Base-by-base conservation (phyloP, 2,888 invertebrate species). In the Philereme transversata region DNA sequence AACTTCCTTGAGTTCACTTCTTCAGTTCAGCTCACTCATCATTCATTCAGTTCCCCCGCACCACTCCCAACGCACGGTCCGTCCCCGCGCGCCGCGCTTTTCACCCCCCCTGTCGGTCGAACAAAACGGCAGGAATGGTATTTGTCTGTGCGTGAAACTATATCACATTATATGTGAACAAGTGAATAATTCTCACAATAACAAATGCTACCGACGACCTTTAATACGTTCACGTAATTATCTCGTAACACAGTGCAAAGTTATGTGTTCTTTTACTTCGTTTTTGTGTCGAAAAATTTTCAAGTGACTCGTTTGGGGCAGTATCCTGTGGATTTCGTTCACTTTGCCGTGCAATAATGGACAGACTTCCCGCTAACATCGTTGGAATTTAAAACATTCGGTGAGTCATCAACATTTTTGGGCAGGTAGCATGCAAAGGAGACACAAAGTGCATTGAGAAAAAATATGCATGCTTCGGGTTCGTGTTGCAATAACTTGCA, bases 301-400 rank as follows among this genome's bases (percentile, higher is more conserved):
- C 79, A 77, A 81, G 84, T 85, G 87, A 86, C 75, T 81, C 75
- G 77, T 76, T 83, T 76, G 76, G 85, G 86, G 86, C 88, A 85
- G 84, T 84, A 85, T 88, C 87, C 87, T 75, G 77, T 82, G 81
- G 86, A 85, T 84, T 85, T 81, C 73, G 80, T 86, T 84, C 81
- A 78, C 78, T 81, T 82, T 85, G 82, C 71, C 71, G 77, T 82
- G 84, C 82, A 85, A 86, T 88, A 87, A 90, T 91, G 91, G 81
- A 83, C 80, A 78, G 77, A 80, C 78, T 87, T 87, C 87, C 88
- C 87, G 85, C 87, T 89, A 81, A 84, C 84, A 79, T 86, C 84
- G 82, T 88, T 87, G 88, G 87, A 90, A 90, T 92, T 90, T 90
- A 88, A 90, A 90, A 84, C 81, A 90, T 87, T 87, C 77, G 90